phyloP scores from a whole-genome alignment of 2,888 invertebrate genomes.

The Microctonus brassicae region DNA sequence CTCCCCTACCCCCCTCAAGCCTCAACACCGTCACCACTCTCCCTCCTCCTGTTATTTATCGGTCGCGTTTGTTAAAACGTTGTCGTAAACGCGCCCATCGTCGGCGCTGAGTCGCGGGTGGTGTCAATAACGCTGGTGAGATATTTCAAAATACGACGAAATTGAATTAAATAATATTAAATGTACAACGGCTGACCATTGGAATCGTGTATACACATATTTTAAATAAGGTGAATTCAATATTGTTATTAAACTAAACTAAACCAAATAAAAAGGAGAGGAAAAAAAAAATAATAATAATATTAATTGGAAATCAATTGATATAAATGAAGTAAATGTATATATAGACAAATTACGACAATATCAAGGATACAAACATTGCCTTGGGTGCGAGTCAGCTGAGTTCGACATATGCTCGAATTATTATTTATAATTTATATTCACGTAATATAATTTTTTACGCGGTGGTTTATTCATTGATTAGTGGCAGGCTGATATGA shows the following conservation, averaged over 20 bases:
- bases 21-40: slow-evolving; percentile 51
- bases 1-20: slow-evolving; percentile 67
- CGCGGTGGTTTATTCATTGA: slow-evolving; percentile 11
- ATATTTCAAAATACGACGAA: not conserved
- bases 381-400: not conserved
- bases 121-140: slow-evolving; percentile 42
- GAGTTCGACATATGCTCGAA: not conserved
- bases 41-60: slow-evolving; percentile 40
- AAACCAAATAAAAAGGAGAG: not conserved
- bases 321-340: not conserved
- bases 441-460: not conserved
- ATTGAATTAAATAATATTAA: not conserved
- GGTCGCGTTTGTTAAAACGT: slow-evolving; percentile 43
- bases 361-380: not conserved
- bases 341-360: not conserved
- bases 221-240: not conserved
- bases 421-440: not conserved
- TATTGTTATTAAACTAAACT: slow-evolving; percentile 16
- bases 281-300: not conserved
- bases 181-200: not conserved
- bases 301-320: too few species aligned
- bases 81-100: slow-evolving; percentile 54
- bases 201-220: not conserved
- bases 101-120: slow-evolving; percentile 53
- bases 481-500: slow-evolving; percentile 47